Percentiles rank a stretch among this genome's conserved stretches.
Conservation (phyloP, 2,888 invertebrate species). For the Drosophila anomelani region DNA sequence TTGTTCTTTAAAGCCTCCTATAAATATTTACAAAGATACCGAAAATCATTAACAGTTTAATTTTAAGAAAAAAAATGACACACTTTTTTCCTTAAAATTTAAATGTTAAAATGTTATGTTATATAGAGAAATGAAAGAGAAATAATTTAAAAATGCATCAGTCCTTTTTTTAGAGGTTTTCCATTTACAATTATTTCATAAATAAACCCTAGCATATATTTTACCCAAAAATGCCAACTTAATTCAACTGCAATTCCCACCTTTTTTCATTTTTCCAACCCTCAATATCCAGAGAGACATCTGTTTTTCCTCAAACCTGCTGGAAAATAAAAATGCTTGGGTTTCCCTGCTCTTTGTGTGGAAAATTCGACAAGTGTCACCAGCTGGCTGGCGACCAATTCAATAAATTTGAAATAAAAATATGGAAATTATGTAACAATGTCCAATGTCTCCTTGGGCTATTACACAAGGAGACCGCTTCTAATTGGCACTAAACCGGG, state of each 20-base stretch:
- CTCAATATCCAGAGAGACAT: neutral
- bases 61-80: too few relatives aligned
- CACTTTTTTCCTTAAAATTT: too few relatives aligned
- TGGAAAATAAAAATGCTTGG: neutral
- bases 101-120: too few relatives aligned
- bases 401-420: slow-evolving; percentile 17
- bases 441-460: neutral
- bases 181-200: neutral
- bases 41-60: too few relatives aligned
- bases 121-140: too few relatives aligned
- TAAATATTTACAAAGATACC: too few relatives aligned
- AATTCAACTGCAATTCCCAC: neutral
- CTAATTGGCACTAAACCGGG: slow-evolving; percentile 19
- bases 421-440: slow-evolving; percentile 7
- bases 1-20: neutral
- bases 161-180: neutral
- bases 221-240: too few relatives aligned
- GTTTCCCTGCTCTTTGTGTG: slow-evolving; percentile 11
- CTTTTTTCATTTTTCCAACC: neutral
- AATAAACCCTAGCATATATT: neutral
- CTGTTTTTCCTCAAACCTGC: neutral
- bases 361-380: slow-evolving; percentile 7
- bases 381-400: slow-evolving; percentile 17
- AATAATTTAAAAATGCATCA: too few relatives aligned
- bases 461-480: slow-evolving; percentile 19